These are phyloP conservation scores for Oostethus manadensis DNA, from an alignment of 2,113 vertebrate genomes.

Conservation along the genomic window DNA sequence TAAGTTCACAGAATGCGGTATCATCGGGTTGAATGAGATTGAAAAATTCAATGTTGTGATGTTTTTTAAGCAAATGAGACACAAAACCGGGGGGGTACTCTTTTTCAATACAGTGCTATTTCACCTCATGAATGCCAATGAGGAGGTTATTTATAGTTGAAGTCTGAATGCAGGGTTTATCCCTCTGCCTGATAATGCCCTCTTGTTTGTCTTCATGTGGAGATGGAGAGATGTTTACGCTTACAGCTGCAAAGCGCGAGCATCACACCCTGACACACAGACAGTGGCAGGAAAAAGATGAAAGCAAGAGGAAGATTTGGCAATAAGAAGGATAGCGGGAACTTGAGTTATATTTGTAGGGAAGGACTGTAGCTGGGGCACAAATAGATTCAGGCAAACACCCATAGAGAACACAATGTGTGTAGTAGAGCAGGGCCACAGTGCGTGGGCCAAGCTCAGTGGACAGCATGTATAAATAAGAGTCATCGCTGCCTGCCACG, in stretches of 20 bases:
- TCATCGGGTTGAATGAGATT: constrained; percentile 19
- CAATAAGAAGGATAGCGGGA: constrained; percentile 17
- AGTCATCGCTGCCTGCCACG: constrained; percentile 56
- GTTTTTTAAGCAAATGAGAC: constrained; percentile 55
- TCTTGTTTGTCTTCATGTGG: constrained; percentile 50
- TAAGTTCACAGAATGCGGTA: neutral
- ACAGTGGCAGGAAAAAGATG: constrained; percentile 21
- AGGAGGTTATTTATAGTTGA: constrained; percentile 49
- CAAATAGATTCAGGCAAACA: constrained; percentile 22
- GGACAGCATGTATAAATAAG: constrained; percentile 49
- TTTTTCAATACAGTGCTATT: constrained; percentile 35
- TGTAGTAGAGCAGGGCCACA: constrained; percentile 14
- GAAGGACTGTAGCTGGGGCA: constrained; percentile 27
- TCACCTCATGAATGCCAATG: constrained; percentile 59
- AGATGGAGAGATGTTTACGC: constrained; percentile 53
- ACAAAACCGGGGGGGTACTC: constrained; percentile 36
- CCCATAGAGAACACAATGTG: constrained; percentile 12
- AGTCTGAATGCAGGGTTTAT: constrained; percentile 48
- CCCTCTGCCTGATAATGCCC: constrained; percentile 43
- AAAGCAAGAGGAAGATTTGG: constrained; percentile 9
- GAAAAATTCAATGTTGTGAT: constrained; percentile 30
- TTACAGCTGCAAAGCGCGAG: constrained; percentile 37
- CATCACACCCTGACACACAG: constrained; percentile 19
- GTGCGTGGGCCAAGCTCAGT: constrained; percentile 43
- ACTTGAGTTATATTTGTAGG: constrained; percentile 32